Conservation (phyloP, 2,113 vertebrate species). For the Piprites chloris region DNA sequence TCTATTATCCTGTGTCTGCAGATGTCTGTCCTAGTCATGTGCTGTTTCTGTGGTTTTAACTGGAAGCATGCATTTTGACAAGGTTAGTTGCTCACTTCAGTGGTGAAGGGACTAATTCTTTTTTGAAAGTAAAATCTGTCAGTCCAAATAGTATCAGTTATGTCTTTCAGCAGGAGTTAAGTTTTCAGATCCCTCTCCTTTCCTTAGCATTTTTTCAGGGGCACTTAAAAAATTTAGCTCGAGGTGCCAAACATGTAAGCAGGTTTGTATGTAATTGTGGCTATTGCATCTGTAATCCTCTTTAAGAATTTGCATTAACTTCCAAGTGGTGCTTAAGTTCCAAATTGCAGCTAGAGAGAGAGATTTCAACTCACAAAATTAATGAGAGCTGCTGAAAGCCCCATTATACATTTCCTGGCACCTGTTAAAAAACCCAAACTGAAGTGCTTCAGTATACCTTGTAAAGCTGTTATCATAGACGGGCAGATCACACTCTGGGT, state of each 20-base stretch:
- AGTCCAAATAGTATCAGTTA: not conserved
- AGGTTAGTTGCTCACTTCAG: not conserved
- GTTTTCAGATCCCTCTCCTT: not conserved
- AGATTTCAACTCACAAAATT: not conserved
- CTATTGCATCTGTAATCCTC: not conserved
- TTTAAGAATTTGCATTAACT: not conserved
- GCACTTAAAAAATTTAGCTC: not conserved
- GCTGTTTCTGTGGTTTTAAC: not conserved
- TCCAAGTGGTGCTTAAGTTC: not conserved
- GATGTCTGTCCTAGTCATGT: not conserved
- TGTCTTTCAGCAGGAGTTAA: not conserved
- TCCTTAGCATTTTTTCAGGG: not conserved
- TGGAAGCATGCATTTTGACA: not conserved
- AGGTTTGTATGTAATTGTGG: not conserved
- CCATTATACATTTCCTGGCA: not conserved
- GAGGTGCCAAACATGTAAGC: not conserved
- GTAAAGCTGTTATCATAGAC: slow-evolving; percentile 79
- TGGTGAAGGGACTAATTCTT: not conserved
- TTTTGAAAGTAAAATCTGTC: not conserved
- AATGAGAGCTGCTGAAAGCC: not conserved
- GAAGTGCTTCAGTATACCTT: slow-evolving; percentile 71
- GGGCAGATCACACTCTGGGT: slow-evolving; percentile 73
- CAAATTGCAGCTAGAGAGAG: slow-evolving; percentile 4
- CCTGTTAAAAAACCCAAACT: not conserved
- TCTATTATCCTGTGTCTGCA: not conserved